Conservation (phyloP, 2,888 invertebrate species). For the Drosophila testacea region DNA sequence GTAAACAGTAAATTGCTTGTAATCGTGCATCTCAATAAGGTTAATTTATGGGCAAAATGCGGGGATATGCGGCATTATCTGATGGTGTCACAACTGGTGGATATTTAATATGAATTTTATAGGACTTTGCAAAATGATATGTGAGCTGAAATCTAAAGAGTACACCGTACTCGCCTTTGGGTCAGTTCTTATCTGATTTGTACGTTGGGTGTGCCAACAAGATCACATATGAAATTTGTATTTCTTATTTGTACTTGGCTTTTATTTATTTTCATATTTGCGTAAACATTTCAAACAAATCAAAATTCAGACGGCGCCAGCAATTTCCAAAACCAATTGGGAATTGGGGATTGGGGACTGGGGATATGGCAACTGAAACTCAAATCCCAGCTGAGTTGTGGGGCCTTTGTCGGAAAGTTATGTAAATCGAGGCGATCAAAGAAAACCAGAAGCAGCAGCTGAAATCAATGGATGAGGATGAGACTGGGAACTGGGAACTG, state of each 20-base stretch:
- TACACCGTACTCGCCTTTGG: slow-evolving; percentile 14
- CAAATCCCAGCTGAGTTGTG: slow-evolving; percentile 30
- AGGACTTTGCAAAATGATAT: slow-evolving; percentile 48
- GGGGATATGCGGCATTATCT: slow-evolving; percentile 56
- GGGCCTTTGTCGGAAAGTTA: slow-evolving; percentile 74
- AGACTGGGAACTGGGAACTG: background rate
- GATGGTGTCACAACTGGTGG: slow-evolving; percentile 70
- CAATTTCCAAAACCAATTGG: slow-evolving; percentile 58
- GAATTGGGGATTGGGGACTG: slow-evolving; percentile 14
- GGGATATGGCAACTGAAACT: slow-evolving; percentile 24
- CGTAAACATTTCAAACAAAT: slow-evolving; percentile 59
- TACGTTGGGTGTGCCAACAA: slow-evolving; percentile 42
- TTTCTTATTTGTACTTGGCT: slow-evolving; percentile 32
- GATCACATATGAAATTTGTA: slow-evolving; percentile 14
- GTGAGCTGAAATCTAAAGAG: slow-evolving; percentile 50
- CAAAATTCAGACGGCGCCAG: slow-evolving; percentile 78
- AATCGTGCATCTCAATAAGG: slow-evolving; percentile 73
- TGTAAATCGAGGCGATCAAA: slow-evolving; percentile 72
- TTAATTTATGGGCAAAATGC: slow-evolving; percentile 46
- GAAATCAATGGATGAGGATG: background rate
- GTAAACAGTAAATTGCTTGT: slow-evolving; percentile 75
- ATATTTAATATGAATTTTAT: slow-evolving; percentile 59
- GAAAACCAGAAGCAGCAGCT: slow-evolving; percentile 36
- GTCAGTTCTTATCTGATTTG: slow-evolving; percentile 51
- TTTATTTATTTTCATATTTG: slow-evolving; percentile 70